A percentile compares a stretch with the other conserved stretches of the same genome.
Conservation (phyloP, 1,140 invertebrate genomes). For the Sipha flava region DNA sequence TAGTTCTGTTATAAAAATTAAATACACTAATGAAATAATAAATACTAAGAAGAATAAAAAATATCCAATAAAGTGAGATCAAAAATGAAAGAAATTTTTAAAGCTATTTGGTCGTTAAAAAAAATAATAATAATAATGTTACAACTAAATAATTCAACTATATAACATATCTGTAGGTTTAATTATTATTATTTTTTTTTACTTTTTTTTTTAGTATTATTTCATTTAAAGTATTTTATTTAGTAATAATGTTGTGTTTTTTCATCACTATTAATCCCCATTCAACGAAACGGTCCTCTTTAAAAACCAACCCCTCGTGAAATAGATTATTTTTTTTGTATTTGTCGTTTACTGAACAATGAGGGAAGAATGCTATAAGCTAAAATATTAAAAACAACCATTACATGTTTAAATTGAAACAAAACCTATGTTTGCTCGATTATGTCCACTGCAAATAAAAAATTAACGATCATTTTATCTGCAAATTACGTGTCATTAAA, state of each 20-base stretch:
- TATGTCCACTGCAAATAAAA: neutral
- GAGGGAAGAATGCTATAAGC: neutral
- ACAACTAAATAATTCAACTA: neutral
- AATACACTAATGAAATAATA: neutral
- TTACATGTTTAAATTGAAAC: too few relatives aligned
- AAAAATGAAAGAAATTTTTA: neutral
- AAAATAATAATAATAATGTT: neutral
- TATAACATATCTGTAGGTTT: neutral
- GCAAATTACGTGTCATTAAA: too few relatives aligned
- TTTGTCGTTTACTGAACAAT: neutral
- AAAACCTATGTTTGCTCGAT: neutral
- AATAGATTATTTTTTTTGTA: constrained; percentile 5
- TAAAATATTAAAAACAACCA: too few relatives aligned
- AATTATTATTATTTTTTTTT: neutral
- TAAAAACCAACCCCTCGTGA: neutral
- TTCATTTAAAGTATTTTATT: neutral
- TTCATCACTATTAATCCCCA: constrained; percentile 13
- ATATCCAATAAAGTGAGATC: neutral
- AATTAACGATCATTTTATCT: neutral
- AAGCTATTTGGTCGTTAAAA: neutral
- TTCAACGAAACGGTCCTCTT: neutral
- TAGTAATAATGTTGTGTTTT: neutral
- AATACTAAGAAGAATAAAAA: neutral
- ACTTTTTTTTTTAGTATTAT: too few relatives aligned
- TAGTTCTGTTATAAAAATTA: too few relatives aligned